phyloP scores from a whole-genome alignment of 2,888 invertebrate species.

The Hyposoter didymator region DNA sequence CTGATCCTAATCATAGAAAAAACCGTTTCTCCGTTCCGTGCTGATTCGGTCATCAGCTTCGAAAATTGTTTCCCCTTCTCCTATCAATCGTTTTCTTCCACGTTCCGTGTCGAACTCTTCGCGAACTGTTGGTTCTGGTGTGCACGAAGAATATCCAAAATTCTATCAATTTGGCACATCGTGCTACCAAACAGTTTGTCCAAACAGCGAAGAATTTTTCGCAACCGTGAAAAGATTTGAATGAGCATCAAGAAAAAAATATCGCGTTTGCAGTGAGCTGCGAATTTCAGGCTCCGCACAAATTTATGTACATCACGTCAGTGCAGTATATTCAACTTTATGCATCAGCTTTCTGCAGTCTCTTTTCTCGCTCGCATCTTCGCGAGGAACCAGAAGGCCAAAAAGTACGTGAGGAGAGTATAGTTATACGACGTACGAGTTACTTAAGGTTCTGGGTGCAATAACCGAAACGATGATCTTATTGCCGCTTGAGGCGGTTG shows the following conservation, averaged over 20 bases:
- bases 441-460: constrained; percentile 26
- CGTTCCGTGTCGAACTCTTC: too few species aligned
- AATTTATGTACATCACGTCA: constrained; percentile 31
- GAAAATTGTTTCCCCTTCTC: too few species aligned
- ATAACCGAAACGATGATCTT: constrained; percentile 36
- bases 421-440: not conserved
- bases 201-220: constrained; percentile 12
- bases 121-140: too few species aligned
- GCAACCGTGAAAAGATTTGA: constrained; percentile 17
- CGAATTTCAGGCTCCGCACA: not conserved
- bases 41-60: too few species aligned
- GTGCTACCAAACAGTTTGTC: not conserved
- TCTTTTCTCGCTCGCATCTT: not conserved
- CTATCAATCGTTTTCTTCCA: too few species aligned
- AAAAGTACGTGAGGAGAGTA: constrained; percentile 3
- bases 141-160: too few species aligned
- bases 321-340: constrained; percentile 43
- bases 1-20: too few species aligned
- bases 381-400: not conserved
- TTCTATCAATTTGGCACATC: not conserved
- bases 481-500: constrained; percentile 32
- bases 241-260: not conserved
- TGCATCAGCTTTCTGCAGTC: constrained; percentile 27
- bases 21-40: too few species aligned
- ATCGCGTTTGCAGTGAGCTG: constrained; percentile 21